Base-by-base conservation (phyloP, 2,888 invertebrate genomes). In the Argyra leucocephala region DNA sequence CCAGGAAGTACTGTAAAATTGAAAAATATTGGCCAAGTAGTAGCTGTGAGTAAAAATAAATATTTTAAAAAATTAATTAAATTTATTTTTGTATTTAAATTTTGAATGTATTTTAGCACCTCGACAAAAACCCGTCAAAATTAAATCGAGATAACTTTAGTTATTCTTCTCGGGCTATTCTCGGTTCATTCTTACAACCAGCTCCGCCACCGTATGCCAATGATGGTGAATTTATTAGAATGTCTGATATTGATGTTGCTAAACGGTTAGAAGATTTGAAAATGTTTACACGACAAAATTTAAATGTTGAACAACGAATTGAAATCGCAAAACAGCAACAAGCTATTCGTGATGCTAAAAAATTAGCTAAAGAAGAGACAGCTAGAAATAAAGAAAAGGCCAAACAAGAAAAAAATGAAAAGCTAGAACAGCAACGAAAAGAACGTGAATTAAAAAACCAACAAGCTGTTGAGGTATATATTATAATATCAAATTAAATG, bases 101-200 rank as follows among this genome's bases (percentile, higher is more conserved):
- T 18, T 18, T 69, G 69, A 67, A 66, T n/a, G n/a, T 68, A 68
- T 78, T 80, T 24, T 81, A 92, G 89, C 90, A 90, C 80, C 81
- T 95, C 74, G 90, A 91, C 64, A 83, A 87, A 75, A 86, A 87
- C 76, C 85, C 79, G 9, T 78, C 78, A 63, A 88, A 88, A 72
- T 79, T 96, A 65, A 87, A 86, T 3, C 84, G 88, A 23, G 93
- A 95, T 69, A 91, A 96, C 82, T 97, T 97, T 80, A 93, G 91
- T 69, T 96, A 95, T 82, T 93, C 91, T 72, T 89, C 93, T 60
- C 89, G 92, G 69, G 85, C 90, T 3, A 86, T 95, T 68, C 85
- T 97, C 57, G 98, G 98, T 2, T 93, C 94, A 69, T 97, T 95
- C 78, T 81, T 94, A 62, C 93, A 96, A 76, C 89, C 90, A 0